These are phyloP conservation scores for Leuciscus waleckii DNA, from an alignment of 2,797 vertebrate species.

Conservation along the genomic window DNA sequence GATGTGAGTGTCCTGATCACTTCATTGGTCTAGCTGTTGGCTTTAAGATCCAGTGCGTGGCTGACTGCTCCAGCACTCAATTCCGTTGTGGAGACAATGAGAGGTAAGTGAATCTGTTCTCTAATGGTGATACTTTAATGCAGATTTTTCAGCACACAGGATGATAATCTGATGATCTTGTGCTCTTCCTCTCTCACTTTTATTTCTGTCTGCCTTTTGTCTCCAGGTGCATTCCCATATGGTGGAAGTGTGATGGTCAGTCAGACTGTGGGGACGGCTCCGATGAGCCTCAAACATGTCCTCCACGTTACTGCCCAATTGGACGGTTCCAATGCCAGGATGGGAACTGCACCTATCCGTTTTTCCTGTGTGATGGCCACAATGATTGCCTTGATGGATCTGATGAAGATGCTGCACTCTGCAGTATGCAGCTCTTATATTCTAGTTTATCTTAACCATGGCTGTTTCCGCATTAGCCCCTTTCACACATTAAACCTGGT, in stretches of 20 bases:
- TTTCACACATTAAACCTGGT: neutral
- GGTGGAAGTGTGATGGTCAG: slow-evolving; percentile 99
- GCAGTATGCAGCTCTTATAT: slow-evolving; percentile 76
- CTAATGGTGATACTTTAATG: neutral
- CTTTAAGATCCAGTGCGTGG: slow-evolving; percentile 83
- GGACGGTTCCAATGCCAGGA: slow-evolving; percentile 95
- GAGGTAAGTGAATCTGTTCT: slow-evolving; percentile 79
- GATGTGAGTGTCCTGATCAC: slow-evolving; percentile 95
- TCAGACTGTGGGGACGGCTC: slow-evolving; percentile 94
- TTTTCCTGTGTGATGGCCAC: slow-evolving; percentile 87
- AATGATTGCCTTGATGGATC: slow-evolving; percentile 90
- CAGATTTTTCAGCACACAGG: neutral
- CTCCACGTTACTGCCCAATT: slow-evolving; percentile 83
- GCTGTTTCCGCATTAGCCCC: neutral
- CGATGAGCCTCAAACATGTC: slow-evolving; percentile 89
- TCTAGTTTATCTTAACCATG: neutral
- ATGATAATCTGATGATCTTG: neutral
- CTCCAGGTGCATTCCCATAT: slow-evolving; percentile 93
- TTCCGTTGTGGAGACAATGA: slow-evolving; percentile 94
- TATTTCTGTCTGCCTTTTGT: neutral
- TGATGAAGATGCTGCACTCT: slow-evolving; percentile 91
- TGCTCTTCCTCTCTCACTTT: neutral
- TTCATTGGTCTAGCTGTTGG: slow-evolving; percentile 84
- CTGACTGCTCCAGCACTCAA: slow-evolving; percentile 95
- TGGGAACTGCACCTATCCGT: slow-evolving; percentile 91